Percentiles rank a stretch among this genome's conserved stretches.
Conservation (phyloP, 2,113 vertebrate species). For the Bolborhynchus lineola region DNA sequence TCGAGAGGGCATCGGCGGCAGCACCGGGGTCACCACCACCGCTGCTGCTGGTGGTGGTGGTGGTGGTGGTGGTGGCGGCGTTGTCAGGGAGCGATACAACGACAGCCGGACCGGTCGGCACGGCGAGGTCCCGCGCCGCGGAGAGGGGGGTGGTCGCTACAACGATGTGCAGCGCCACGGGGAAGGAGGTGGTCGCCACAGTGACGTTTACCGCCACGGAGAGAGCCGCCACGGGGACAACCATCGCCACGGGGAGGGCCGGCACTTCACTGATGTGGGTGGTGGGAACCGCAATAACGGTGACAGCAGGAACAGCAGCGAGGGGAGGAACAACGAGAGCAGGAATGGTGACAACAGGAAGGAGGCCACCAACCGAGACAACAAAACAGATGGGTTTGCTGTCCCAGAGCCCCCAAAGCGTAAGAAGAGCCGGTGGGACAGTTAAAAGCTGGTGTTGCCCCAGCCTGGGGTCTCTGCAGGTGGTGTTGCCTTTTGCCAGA, state of each 20-base stretch:
- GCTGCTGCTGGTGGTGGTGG: conserved; percentile 59
- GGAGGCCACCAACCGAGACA: conserved; percentile 65
- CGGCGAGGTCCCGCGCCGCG: conserved; percentile 66
- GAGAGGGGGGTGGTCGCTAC: conserved; percentile 67
- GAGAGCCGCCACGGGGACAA: neutral
- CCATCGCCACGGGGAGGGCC: conserved; percentile 67
- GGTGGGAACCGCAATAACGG: conserved; percentile 49
- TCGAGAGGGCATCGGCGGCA: conserved; percentile 49
- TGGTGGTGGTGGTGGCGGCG: neutral
- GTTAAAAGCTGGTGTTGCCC: conserved; percentile 70
- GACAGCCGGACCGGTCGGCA: conserved; percentile 64
- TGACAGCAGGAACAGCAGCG: conserved; percentile 63
- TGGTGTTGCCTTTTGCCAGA: conserved; percentile 64
- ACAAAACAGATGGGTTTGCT: conserved; percentile 88
- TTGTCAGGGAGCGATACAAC: conserved; percentile 64
- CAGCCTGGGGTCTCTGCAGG: conserved; percentile 14
- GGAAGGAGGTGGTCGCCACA: conserved; percentile 49
- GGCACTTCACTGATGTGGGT: conserved; percentile 28
- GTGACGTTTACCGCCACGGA: conserved; percentile 16
- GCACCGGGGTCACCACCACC: conserved; percentile 10
- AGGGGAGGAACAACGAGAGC: conserved; percentile 67
- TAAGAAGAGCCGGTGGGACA: conserved; percentile 98
- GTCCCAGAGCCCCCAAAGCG: conserved; percentile 93
- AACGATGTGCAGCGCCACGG: conserved; percentile 50
- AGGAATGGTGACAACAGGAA: conserved; percentile 68